Conservation (phyloP, 1,140 invertebrate genomes). For the Luehdorfia chinensis region DNA sequence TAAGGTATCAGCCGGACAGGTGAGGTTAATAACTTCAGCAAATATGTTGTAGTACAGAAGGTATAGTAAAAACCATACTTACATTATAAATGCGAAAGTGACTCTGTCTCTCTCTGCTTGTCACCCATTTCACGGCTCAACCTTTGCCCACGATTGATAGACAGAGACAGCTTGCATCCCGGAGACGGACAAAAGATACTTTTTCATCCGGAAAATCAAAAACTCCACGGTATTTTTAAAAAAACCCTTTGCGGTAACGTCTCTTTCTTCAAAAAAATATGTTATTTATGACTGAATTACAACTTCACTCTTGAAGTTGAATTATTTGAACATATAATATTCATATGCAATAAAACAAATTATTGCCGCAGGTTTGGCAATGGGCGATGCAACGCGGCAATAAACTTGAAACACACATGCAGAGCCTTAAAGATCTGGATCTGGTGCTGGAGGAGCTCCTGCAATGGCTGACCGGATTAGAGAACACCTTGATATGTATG, state of each 20-base stretch:
- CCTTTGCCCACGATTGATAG: no score
- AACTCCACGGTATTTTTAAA: no score
- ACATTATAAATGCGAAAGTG: no score
- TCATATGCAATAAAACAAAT: not conserved
- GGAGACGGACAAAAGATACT: no score
- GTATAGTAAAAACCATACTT: no score
- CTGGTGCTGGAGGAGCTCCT: slow-evolving; percentile 96
- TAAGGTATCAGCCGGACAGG: slow-evolving; percentile 58
- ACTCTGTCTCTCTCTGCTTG: no score
- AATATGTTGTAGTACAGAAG: no score
- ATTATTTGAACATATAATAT: not conserved
- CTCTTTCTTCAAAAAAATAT: not conserved
- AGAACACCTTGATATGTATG: slow-evolving; percentile 87
- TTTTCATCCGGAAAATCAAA: no score
- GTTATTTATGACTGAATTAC: no score
- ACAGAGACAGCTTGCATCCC: no score
- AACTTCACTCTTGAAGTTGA: not conserved
- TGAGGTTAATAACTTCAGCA: slow-evolving; percentile 22
- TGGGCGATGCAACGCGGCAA: slow-evolving; percentile 91
- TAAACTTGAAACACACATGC: slow-evolving; percentile 87
- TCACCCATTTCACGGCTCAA: no score
- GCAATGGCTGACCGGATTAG: slow-evolving; percentile 92
- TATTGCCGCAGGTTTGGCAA: slow-evolving; percentile 80
- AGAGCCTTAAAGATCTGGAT: slow-evolving; percentile 86
- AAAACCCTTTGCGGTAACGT: no score